Conservation (phyloP, 2,888 invertebrate genomes). For the Dasypolia templi region DNA sequence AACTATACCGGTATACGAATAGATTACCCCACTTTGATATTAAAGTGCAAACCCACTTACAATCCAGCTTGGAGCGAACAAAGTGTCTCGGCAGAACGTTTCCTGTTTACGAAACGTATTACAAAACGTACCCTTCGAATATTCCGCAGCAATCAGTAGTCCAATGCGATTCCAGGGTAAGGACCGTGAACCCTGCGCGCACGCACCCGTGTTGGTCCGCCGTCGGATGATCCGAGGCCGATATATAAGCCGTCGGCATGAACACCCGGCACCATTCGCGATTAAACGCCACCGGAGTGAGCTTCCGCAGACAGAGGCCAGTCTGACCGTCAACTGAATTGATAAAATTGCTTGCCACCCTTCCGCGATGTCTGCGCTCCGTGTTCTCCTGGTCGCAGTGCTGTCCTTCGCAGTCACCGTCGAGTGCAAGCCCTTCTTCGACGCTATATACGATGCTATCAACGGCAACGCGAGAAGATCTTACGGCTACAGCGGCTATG, state of each 20-base stretch:
- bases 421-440: constrained; percentile 85
- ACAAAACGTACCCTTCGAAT: constrained; percentile 77
- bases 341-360: constrained; percentile 83
- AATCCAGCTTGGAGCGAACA: constrained; percentile 65
- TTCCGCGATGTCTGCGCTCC: constrained; percentile 85
- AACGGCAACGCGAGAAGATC: constrained; percentile 83
- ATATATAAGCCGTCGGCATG: constrained; percentile 86
- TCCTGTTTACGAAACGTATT: constrained; percentile 78
- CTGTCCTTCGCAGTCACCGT: constrained; percentile 69
- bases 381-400: constrained; percentile 72
- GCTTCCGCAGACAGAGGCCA: constrained; percentile 86
- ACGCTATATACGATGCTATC: constrained; percentile 86
- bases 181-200: constrained; percentile 88
- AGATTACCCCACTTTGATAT: constrained; percentile 64
- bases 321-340: constrained; percentile 86
- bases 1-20: constrained; percentile 55
- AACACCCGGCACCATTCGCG: constrained; percentile 88
- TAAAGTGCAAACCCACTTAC: constrained; percentile 67
- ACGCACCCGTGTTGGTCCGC: constrained; percentile 81
- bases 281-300: constrained; percentile 84
- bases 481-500: constrained; percentile 81
- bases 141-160: constrained; percentile 75
- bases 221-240: constrained; percentile 89
- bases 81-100: constrained; percentile 68
- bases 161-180: constrained; percentile 85